These are phyloP conservation scores for Passerculus sandwichensis DNA, from an alignment of 2,797 vertebrate genomes.

Conservation along the genomic window DNA sequence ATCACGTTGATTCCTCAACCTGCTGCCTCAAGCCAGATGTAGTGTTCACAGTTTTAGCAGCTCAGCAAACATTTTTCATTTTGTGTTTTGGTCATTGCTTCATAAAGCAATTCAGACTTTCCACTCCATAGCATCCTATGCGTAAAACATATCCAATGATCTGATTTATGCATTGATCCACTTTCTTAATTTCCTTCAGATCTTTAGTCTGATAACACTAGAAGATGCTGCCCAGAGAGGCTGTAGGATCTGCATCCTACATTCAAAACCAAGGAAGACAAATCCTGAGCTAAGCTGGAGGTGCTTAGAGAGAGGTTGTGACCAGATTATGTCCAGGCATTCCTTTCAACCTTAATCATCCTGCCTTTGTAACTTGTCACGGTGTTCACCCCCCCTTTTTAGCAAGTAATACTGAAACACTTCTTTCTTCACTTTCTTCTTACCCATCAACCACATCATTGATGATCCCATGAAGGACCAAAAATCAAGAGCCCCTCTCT, in stretches of 20 bases:
- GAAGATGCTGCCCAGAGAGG: background rate
- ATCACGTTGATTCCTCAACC: background rate
- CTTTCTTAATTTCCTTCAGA: background rate
- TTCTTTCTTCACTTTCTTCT: background rate
- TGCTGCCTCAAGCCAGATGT: background rate
- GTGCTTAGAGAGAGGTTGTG: background rate
- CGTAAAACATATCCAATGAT: background rate
- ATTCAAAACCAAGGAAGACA: background rate
- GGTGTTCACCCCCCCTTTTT: background rate
- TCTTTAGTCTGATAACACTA: background rate
- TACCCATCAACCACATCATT: background rate
- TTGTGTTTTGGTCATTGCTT: background rate
- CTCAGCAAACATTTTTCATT: background rate
- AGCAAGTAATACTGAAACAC: background rate
- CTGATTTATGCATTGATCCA: background rate
- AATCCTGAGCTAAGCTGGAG: background rate
- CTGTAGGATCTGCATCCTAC: background rate
- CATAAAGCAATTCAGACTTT: background rate
- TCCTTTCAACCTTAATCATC: background rate
- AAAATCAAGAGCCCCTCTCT: background rate
- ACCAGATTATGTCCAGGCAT: background rate
- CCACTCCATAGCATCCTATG: background rate
- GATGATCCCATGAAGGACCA: background rate
- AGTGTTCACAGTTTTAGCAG: background rate
- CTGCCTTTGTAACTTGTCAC: background rate